Base-by-base conservation (phyloP, 2,113 vertebrate species). In the Jaculus jaculus region DNA sequence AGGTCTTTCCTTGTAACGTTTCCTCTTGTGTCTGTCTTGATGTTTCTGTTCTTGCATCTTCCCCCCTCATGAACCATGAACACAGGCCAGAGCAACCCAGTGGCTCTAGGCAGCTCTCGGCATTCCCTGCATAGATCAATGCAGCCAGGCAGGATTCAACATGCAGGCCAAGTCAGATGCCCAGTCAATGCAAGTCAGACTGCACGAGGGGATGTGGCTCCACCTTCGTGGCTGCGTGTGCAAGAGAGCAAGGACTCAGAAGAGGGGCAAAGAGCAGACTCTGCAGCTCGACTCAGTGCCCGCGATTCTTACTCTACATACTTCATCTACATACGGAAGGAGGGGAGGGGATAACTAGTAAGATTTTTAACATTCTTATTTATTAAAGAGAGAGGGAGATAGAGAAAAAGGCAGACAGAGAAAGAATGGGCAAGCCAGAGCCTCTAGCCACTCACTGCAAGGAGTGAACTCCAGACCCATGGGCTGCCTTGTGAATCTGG, bases 201-300 rank as follows among this genome's bases (percentile, higher is more conserved):
- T 4, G 30, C 24, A 10, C 37, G 15, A 51, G 23, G 65, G 30
- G 28, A 34, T 39, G 3, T 32, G 75, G 8, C 2, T 32, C n/a
- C 42, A 10, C 32, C 17, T n/a, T 11, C 0, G 0, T 0, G 42
- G 65, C 65, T 63, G 16, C 28, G n/a, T 63, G 54, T n/a, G 13
- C 28, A 2, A 63, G 63, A 88, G 15, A 81, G 23, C 34, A 51
- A 11, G 4, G 4, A 30, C 17, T n/a, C 72, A 73, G n/a, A 80
- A 34, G 66, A 30, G 4, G 20, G 30, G 26, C 37, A 21, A 34
- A 71, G 17, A 28, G 30, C 73, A 58, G 74, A 15, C 58, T 3
- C 1, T n/a, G 78, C 28, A 54, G 69, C 72, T 0, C 26, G 73
- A 51, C 20, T 79, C 77, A 24, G 66, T 58, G 87, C 10, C 23